Conservation (phyloP, 2,797 vertebrate species). For the Gambusia yucatana region DNA sequence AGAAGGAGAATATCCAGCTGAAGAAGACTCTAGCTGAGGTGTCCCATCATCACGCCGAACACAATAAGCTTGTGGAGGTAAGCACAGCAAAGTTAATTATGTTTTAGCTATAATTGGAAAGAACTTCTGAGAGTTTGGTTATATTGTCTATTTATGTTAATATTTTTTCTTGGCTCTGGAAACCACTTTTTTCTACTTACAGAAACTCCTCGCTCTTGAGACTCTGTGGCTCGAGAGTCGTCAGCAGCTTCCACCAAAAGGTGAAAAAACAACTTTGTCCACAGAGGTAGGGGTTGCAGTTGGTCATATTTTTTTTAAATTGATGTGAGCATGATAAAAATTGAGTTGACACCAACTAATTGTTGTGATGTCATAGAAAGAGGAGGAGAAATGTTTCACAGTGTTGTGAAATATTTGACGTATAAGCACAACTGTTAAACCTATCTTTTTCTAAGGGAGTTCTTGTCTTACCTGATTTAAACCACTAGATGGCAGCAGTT, state of each 20-base stretch:
- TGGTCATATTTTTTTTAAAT: background rate
- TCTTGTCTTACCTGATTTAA: background rate
- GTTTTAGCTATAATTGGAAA: background rate
- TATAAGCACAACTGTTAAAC: background rate
- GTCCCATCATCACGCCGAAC: conserved; percentile 64
- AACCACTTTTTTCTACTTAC: conserved; percentile 36
- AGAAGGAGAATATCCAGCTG: conserved; percentile 70
- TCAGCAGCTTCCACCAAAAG: conserved; percentile 69
- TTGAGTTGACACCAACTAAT: background rate
- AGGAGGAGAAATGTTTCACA: too few relatives aligned
- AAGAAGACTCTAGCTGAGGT: conserved; percentile 73
- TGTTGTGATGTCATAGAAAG: too few relatives aligned
- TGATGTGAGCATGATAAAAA: background rate
- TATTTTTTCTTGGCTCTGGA: background rate
- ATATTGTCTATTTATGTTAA: background rate
- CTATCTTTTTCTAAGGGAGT: background rate
- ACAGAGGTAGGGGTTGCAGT: conserved; percentile 49
- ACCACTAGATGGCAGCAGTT: conserved; percentile 61
- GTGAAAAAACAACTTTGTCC: conserved; percentile 75
- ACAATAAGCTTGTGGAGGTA: conserved; percentile 83
- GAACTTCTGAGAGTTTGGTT: background rate
- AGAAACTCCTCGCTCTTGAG: conserved; percentile 87
- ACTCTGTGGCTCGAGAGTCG: conserved; percentile 73
- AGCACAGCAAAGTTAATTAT: conserved; percentile 5
- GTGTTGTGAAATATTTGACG: too few relatives aligned